Base-by-base conservation (phyloP, 2,113 vertebrate genomes). In the Chaetops frenatus region DNA sequence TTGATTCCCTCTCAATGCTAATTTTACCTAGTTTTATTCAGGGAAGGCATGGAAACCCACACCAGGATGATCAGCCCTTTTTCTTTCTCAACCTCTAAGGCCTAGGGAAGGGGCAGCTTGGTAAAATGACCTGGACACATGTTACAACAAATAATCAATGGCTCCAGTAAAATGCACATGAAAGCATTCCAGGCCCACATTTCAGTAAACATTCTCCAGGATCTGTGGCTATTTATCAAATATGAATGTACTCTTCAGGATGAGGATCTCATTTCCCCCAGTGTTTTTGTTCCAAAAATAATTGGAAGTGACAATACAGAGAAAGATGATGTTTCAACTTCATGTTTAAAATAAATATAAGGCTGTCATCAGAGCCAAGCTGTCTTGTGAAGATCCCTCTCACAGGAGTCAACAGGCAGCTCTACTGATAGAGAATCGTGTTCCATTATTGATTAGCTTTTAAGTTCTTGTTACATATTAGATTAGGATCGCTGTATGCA, bases 381-480 rank as follows among this genome's bases (percentile, higher is more conserved):
- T 92, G 64, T 93, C 92, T 92, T 81, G 71, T 92, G 89, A 95
- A 93, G 92, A 92, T 97, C 94, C 81, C 92, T 97, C 92, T 97
- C 88, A 21, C 36, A 91, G 88, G 92, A 97, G 94, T 90, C 90
- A 93, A 93, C 25, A 66, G 86, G 92, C 79, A 96, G 92, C 95
- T 97, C 89, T 67, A 81, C 88, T 95, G 94, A 96, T 96, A 95
- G 89, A 94, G 92, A 95, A 84, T 94, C 80, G 47, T 95, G 97
- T 97, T 98, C 94, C 95, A 98, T 98, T 98, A 97, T 98, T 98
- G 96, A 98, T 98, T 96, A 98, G 95, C 95, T 97, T 98, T 98
- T 97, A 98, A 97, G 96, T 96, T 97, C 96, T 94, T 96, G 94
- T 95, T 97, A 96, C 96, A 97, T 95, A 97, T 97, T 98, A 97